Evolutionary conservation across 2,888 invertebrate genomes (phyloP).

Genomic region (Rhimphoctona megacephalus): DNA sequence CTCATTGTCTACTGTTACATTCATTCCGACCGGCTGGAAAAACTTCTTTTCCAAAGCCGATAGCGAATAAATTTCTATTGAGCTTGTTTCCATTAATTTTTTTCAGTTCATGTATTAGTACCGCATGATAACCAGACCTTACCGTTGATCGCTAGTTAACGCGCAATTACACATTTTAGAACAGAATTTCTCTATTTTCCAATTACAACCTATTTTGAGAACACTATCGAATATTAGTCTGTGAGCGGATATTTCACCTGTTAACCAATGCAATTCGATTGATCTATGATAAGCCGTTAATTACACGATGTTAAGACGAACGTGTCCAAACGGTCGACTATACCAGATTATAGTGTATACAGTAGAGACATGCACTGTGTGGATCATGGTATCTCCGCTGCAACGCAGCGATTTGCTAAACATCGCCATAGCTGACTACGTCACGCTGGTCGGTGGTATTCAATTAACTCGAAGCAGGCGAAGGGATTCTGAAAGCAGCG

Average conservation of each 20-base stretch:
- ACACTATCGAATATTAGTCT: conserved; percentile 9
- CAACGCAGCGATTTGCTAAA: conserved; percentile 50
- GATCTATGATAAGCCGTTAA: conserved; percentile 43
- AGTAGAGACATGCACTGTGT: conserved; percentile 11
- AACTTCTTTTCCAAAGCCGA: neutral
- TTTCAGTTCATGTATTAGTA: neutral
- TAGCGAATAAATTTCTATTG: neutral
- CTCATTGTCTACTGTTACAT: neutral
- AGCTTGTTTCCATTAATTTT: neutral
- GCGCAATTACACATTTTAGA: conserved; percentile 1
- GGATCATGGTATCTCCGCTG: conserved; percentile 46
- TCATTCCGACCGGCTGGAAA: neutral
- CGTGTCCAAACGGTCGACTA: conserved; percentile 14
- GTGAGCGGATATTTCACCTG: conserved; percentile 27
- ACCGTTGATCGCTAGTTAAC: neutral
- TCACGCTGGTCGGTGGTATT: conserved; percentile 63
- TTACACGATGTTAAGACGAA: conserved; percentile 41
- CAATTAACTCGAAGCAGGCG: conserved; percentile 72
- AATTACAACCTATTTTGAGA: neutral
- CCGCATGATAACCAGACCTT: neutral
- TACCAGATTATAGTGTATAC: conserved; percentile 2
- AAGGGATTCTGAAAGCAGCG: conserved; percentile 68
- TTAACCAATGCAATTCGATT: conserved; percentile 32
- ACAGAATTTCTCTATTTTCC: neutral
- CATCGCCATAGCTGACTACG: conserved; percentile 31